Base-by-base conservation (phyloP, 1,140 invertebrate genomes). In the Trichonephila inaurata region DNA sequence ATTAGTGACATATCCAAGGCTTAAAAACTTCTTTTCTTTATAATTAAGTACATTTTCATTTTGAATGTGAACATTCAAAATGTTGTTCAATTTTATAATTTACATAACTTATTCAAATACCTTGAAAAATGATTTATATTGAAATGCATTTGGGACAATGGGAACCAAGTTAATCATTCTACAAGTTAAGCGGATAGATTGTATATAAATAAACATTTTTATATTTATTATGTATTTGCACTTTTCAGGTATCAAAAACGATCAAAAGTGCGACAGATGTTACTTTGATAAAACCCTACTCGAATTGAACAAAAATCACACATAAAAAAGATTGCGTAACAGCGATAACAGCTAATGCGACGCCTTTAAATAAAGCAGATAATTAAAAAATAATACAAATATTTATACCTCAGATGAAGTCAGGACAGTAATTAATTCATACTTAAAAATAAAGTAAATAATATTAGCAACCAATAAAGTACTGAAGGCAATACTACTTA, bases 371-470 rank as follows among this genome's bases (percentile, higher is more conserved):
- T 1, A 21, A 16, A 88, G 8, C 24, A 66, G 18, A 64, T 64
- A 66, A 88, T 64, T 66, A 58, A 24, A 40, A 58, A 58, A 82
- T 58, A 21, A 62, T 18, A 64, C 12, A 85, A 60, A 60, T 24
- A 60, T 85, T 16, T 24, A 18, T 61, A 88, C 86, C 86, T 88
- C 61, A 24, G 60, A 64, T 64, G 86, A n/a, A 88, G 19, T 40
- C 10, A 88, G 21, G 1, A 88, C 8, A 10, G 86, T 88, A 64
- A 88, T 40, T 40, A 88, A 40, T 88, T 88, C 86, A 64, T 40
- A 88, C 18, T 88, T 88, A 40, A 64, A 64, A 44, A 88, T 40
- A 64, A 64, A 19, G 62, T 88, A 64, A 88, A 88, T 66, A 66
- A 88, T 33, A 40, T 12, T 33, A n/a, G 24, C 86, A 64, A 66